These are phyloP conservation scores for Shinisaurus crocodilurus DNA, from an alignment of 2,113 vertebrate genomes.

Conservation along the genomic window DNA sequence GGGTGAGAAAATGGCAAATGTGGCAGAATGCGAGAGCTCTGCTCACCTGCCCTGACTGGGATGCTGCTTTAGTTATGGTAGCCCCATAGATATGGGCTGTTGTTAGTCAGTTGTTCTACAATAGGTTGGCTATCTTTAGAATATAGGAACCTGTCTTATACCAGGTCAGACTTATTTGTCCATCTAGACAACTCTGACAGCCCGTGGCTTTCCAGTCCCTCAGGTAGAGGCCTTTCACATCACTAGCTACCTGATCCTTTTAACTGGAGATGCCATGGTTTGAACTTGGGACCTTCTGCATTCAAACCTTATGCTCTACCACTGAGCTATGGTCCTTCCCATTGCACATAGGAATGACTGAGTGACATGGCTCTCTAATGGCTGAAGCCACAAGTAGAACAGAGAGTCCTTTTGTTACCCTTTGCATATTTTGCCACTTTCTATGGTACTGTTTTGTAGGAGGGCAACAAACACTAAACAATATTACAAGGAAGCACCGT, in stretches of 20 bases:
- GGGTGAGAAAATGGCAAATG: too few species aligned
- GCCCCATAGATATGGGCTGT: too few species aligned
- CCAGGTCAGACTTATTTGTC: neutral
- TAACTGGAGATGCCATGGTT: neutral
- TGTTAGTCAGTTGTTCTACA: neutral
- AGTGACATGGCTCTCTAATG: neutral
- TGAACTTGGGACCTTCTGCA: neutral
- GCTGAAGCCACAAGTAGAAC: neutral
- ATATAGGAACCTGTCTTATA: neutral
- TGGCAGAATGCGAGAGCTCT: neutral
- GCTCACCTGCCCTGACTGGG: neutral
- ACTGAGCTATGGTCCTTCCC: neutral
- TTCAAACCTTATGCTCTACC: neutral
- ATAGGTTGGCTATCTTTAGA: neutral
- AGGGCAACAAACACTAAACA: neutral
- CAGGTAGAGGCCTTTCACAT: too few species aligned
- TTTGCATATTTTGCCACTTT: neutral
- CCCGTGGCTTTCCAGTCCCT: too few species aligned
- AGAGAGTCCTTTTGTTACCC: too few species aligned
- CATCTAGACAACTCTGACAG: too few species aligned
- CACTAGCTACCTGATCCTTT: neutral
- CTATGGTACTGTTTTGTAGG: neutral
- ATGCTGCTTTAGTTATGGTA: neutral
- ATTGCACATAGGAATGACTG: neutral
- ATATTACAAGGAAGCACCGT: neutral